Conservation (phyloP, 1,140 invertebrate genomes). For the Leucophenga varia region DNA sequence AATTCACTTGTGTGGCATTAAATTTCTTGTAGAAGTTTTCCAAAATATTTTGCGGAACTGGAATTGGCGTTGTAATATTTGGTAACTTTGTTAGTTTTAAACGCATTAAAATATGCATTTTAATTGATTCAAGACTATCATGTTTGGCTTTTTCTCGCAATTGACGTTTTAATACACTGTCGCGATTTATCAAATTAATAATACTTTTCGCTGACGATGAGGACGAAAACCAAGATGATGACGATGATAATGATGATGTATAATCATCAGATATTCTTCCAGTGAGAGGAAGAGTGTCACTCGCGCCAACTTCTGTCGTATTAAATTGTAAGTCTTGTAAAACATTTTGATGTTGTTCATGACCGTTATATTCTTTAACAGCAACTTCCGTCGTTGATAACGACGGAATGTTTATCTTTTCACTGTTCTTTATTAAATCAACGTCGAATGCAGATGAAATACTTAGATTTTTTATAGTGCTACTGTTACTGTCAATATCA, state of each 20-base stretch:
- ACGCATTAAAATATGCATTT: conserved; percentile 45
- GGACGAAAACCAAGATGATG: not conserved
- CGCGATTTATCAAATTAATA: conserved; percentile 23
- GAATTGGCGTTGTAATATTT: conserved; percentile 40
- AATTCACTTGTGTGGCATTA: conserved; percentile 17
- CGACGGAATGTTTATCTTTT: no score
- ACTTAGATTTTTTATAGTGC: no score
- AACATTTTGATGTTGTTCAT: no score
- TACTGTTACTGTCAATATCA: no score
- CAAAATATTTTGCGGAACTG: conserved; percentile 39
- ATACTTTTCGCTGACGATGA: not conserved
- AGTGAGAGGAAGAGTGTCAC: not conserved
- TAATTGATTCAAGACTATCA: conserved; percentile 47
- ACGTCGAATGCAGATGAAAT: no score
- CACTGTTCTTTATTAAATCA: no score
- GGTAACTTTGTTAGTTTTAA: conserved; percentile 39
- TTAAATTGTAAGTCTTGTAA: no score
- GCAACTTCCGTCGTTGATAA: no score
- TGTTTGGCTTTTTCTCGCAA: conserved; percentile 40
- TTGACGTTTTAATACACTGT: conserved; percentile 34
- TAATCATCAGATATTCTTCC: not conserved
- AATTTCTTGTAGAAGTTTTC: conserved; percentile 43
- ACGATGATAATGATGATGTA: no score
- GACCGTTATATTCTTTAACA: no score
- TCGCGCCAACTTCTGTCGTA: not conserved